phyloP scores from a whole-genome alignment of 2,797 vertebrate species.

The Centroberyx gerrardi region DNA sequence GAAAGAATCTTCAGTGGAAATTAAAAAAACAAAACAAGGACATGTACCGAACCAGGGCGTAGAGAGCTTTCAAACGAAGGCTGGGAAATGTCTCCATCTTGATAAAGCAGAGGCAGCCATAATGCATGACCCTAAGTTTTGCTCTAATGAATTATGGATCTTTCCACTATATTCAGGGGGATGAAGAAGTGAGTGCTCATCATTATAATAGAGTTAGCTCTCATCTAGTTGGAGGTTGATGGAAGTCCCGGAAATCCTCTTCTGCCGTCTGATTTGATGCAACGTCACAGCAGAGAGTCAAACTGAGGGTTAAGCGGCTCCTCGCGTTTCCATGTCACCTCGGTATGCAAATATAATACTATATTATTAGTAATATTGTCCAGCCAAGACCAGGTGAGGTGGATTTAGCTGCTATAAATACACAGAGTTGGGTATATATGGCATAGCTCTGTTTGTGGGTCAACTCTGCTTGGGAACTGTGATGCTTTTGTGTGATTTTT shows the following conservation, averaged over 20 bases:
- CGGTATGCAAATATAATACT: background rate
- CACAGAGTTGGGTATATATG: background rate
- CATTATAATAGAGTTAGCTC: slow-evolving; percentile 55
- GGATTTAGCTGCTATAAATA: background rate
- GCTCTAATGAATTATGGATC: slow-evolving; percentile 70
- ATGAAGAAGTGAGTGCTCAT: slow-evolving; percentile 59
- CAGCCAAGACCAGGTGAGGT: slow-evolving; percentile 1
- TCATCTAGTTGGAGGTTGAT: slow-evolving; percentile 58
- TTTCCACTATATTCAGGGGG: slow-evolving; percentile 47
- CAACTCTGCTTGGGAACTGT: background rate
- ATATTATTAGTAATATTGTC: background rate
- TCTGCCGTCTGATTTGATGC: slow-evolving; percentile 60
- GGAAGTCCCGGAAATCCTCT: slow-evolving; percentile 63
- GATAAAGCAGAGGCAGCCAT: slow-evolving; percentile 53
- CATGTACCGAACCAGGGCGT: background rate
- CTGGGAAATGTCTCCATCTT: slow-evolving; percentile 38
- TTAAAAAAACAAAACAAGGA: slow-evolving; percentile 12
- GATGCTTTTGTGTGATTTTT: background rate
- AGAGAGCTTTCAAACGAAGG: slow-evolving; percentile 24
- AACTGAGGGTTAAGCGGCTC: slow-evolving; percentile 29
- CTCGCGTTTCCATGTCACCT: slow-evolving; percentile 56
- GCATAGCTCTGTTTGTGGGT: slow-evolving; percentile 16
- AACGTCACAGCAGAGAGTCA: slow-evolving; percentile 42
- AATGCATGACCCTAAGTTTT: slow-evolving; percentile 58
- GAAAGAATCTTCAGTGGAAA: background rate